Base-by-base conservation (phyloP, 2,888 invertebrate genomes). In the Drosophila incognita region DNA sequence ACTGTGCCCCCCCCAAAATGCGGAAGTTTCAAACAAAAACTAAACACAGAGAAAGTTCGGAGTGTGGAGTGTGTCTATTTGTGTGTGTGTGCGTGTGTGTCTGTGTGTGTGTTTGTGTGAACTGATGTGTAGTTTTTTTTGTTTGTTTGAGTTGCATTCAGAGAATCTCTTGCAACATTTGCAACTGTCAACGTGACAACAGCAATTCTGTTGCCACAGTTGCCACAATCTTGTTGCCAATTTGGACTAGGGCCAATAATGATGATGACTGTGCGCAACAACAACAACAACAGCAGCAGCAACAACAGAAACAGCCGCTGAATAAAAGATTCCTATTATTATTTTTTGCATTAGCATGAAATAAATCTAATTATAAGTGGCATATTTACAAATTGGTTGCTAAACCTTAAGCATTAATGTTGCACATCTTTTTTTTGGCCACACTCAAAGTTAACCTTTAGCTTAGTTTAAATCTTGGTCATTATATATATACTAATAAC, bases 171-270 rank as follows among this genome's bases (percentile, higher is more conserved):
- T 83, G 87, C 89, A 75, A 83, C 86, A 90, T 86, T 85, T 86
- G 78, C 85, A 88, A 90, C 86, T 86, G 90, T 90, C 90, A 90
- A 81, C 87, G 74, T 74, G 69, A 83, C 89, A 86, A 72, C 74
- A 51, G 74, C 74, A 83, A 77, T 80, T 70, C 66, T 62, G 59
- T 33, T 38, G 48, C 57, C 61, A 57, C 76, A 74, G 60, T 40
- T 46, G 51, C 58, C 63, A 66, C 74, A 80, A 69, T 75, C 83
- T 81, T 80, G 70, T 85, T 88, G 78, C 86, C 85, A 89, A 89
- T 89, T 86, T 86, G 85, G 90, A 88, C 70, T 69, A 54, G 65
- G 70, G 90, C 85, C 85, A 86, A 86, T 73, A 77, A 76, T 74
- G 62, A 68, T 59, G 64, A 69, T 49, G 27, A 53, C 63, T 48